Evolutionary conservation across 2,797 vertebrate genomes (phyloP), one percentile per base, ranked within the genome.

Genomic region (Anguilla marmorata): DNA sequence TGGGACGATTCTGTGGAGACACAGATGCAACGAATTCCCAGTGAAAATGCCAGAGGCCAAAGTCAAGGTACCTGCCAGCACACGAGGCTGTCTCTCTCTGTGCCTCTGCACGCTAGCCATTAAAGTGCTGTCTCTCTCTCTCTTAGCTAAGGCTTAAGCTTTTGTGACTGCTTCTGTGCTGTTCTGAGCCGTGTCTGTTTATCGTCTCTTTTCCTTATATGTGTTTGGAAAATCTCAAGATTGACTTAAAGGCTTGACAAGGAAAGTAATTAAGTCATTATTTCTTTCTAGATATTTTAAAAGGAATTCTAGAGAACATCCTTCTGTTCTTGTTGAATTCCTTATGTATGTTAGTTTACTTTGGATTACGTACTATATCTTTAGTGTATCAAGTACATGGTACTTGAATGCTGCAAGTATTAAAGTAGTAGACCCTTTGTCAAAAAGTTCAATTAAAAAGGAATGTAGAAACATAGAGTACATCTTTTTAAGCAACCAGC

Each of bases 1-100:
- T 99, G 98, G 98, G 98, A 99, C 93, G 97, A 99, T 95, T 97
- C 98, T 94, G 96, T 98, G 97, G 98, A 99, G 97, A 99, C 98
- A 96, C 98, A 98, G 97, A 99, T 99, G 97, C 98, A 99, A 96
- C 97, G 97, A 97, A 98, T 99, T 95, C 98, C 97, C 95, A 98
- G 98, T 86, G 98, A 99, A 95, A 99, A 97, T 98, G 95, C 93
- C 95, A 96, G 96, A 96, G 97, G 97, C 95, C 97, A 90, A 96
- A 95, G 96, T 97, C 97, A 98, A 99, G 99, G 99, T 99, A 99
- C 97, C 98, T 97, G 96, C 93, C 95, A 96, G 93, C 95, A 94
- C 94, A 96, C 96, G 97, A 96, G 96, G 96, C 96, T 97, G 95
- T 97, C 95, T 97, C 92, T 97, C 95, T 98, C 94, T 97, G 95